A percentile compares a stretch with the other conserved stretches of the same genome.
These are phyloP conservation scores for Teleogryllus occipitalis DNA, from an alignment of 1,140 invertebrate species.

Conservation along the genomic window DNA sequence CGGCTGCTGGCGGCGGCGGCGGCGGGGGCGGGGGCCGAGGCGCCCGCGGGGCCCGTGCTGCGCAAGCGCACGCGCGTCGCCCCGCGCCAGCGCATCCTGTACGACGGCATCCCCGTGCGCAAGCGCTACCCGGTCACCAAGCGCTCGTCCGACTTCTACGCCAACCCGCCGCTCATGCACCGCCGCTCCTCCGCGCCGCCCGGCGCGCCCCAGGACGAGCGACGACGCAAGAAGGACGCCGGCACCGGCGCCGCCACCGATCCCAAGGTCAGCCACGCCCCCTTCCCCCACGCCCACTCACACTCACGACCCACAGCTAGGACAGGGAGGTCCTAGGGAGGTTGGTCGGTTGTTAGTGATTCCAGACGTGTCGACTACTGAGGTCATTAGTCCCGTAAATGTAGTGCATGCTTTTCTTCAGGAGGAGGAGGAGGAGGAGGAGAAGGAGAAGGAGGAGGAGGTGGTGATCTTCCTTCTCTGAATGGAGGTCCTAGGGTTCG, in stretches of 20 bases:
- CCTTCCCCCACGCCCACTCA: conserved; percentile 1
- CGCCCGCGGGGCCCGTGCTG: not conserved
- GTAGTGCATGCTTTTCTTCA: too few species aligned
- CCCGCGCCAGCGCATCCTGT: not conserved
- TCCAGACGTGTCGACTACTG: too few species aligned
- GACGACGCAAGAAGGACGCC: conserved; percentile 9
- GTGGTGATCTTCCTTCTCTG: too few species aligned
- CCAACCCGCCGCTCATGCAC: conserved; percentile 14
- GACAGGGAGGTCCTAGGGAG: too few species aligned
- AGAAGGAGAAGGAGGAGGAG: too few species aligned
- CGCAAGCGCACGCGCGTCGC: not conserved
- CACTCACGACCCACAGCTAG: conserved; percentile 12
- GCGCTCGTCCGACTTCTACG: conserved; percentile 11
- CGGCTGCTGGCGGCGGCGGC: not conserved
- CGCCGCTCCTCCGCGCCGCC: not conserved
- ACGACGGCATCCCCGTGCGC: not conserved
- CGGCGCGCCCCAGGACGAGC: not conserved
- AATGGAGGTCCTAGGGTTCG: too few species aligned
- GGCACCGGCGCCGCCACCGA: conserved; percentile 9
- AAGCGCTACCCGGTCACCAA: conserved; percentile 17
- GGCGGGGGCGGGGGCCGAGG: not conserved
- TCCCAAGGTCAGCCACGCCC: conserved; percentile 11
- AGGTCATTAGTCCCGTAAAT: too few species aligned
- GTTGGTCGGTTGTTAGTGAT: too few species aligned
- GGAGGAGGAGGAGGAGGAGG: too few species aligned